Evolutionary conservation across 1,140 invertebrate species (phyloP).

Genomic region (Phenacoccus solenopsis): DNA sequence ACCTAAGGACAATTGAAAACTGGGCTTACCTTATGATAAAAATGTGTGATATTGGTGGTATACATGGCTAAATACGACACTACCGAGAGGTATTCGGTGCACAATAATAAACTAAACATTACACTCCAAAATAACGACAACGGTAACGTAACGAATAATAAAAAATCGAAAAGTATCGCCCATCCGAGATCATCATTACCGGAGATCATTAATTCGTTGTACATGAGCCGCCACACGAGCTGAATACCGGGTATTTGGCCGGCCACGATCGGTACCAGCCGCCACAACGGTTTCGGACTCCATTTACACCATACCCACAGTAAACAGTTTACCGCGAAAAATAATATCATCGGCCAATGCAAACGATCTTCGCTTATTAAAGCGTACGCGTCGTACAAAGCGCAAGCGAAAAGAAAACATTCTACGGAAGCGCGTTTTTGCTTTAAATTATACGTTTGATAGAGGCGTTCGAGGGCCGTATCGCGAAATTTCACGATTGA

Average conservation of each 20-base stretch:
- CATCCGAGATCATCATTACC: constrained; percentile 53
- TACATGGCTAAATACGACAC: constrained; percentile 34
- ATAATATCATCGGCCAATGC: constrained; percentile 39
- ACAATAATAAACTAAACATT: constrained; percentile 43
- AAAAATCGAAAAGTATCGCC: constrained; percentile 65
- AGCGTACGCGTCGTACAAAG: constrained; percentile 52
- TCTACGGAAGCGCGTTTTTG: constrained; percentile 63
- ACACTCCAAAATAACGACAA: constrained; percentile 51
- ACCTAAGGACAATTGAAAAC: too few relatives aligned
- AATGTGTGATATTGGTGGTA: background rate
- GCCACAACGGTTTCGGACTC: constrained; percentile 37
- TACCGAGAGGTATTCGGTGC: constrained; percentile 43
- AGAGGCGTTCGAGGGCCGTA: constrained; percentile 53
- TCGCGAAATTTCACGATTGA: constrained; percentile 30
- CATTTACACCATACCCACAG: constrained; percentile 39
- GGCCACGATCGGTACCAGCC: constrained; percentile 43
- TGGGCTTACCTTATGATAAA: background rate
- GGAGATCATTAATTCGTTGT: constrained; percentile 40
- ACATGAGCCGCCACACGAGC: constrained; percentile 41
- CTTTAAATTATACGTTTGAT: constrained; percentile 57
- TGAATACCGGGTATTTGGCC: constrained; percentile 49
- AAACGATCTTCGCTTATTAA: constrained; percentile 35
- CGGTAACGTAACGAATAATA: constrained; percentile 72
- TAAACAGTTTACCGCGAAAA: constrained; percentile 40
- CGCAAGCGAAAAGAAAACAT: constrained; percentile 53